These are phyloP conservation scores for Taenioides sp. DNA, from an alignment of 2,797 vertebrate species.

Conservation along the genomic window DNA sequence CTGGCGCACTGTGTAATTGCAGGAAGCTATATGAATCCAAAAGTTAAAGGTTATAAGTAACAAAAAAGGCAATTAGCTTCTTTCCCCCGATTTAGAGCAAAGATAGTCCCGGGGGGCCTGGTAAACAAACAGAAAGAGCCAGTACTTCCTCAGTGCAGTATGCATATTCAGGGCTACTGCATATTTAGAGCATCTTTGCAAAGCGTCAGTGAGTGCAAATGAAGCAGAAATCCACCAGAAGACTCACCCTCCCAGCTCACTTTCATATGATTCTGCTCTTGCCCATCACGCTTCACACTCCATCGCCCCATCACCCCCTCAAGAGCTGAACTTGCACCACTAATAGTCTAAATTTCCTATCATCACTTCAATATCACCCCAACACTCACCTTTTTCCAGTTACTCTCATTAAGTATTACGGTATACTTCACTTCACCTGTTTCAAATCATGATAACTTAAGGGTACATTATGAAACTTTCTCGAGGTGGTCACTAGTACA, in stretches of 20 bases:
- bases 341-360: too few species aligned
- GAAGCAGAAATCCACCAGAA: slow-evolving; percentile 2
- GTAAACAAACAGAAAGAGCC: slow-evolving; percentile 70
- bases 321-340: background rate
- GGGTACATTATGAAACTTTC: too few species aligned
- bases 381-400: background rate
- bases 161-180: slow-evolving; percentile 66
- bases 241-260: background rate
- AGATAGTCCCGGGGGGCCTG: slow-evolving; percentile 58
- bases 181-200: slow-evolving; percentile 32
- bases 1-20: slow-evolving; percentile 64
- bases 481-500: too few species aligned
- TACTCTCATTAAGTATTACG: background rate
- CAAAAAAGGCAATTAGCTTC: slow-evolving; percentile 74
- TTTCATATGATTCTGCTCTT: background rate
- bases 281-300: background rate
- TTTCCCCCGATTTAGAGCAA: slow-evolving; percentile 60
- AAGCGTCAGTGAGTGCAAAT: slow-evolving; percentile 46
- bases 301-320: background rate
- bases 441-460: background rate
- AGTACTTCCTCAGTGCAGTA: slow-evolving; percentile 43
- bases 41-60: slow-evolving; percentile 75
- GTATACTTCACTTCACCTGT: background rate
- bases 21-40: slow-evolving; percentile 68
- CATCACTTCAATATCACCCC: background rate